phyloP scores from a whole-genome alignment of 2,797 vertebrate genomes.

The Tadarida brasiliensis region DNA sequence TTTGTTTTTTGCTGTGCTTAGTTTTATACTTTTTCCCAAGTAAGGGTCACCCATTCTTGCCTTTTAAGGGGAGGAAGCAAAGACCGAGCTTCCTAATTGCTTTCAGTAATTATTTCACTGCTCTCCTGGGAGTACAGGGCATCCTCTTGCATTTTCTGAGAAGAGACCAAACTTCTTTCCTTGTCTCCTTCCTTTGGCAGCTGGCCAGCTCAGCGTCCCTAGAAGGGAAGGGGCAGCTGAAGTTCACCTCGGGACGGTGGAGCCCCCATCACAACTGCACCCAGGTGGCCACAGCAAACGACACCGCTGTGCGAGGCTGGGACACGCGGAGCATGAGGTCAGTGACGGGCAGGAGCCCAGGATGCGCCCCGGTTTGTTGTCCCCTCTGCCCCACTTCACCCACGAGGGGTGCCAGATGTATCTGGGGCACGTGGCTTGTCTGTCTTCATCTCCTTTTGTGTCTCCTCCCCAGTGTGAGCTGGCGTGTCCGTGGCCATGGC shows the following conservation, averaged over 20 bases:
- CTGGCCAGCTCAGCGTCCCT: constrained; percentile 93
- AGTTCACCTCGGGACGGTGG: constrained; percentile 97
- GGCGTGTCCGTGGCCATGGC: neutral
- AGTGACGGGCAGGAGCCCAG: neutral
- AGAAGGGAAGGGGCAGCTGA: constrained; percentile 98
- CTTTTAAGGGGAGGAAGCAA: constrained; percentile 36
- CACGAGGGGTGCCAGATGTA: rapidly evolving
- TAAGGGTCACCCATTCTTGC: neutral
- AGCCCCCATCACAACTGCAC: constrained; percentile 98
- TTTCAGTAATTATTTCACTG: neutral
- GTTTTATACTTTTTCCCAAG: constrained; percentile 42
- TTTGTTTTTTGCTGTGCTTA: neutral
- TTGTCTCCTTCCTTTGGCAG: constrained; percentile 83
- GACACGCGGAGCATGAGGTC: constrained; percentile 97
- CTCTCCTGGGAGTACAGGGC: neutral
- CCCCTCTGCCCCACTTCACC: rapidly evolving
- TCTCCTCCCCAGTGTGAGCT: neutral
- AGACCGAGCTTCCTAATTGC: constrained; percentile 2
- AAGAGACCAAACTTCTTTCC: neutral
- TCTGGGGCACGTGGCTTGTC: rapidly evolving
- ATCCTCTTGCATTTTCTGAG: neutral
- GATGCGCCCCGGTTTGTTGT: rapidly evolving
- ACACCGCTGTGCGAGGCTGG: constrained; percentile 96
- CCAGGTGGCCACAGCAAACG: constrained; percentile 97
- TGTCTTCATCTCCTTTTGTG: neutral